Evolutionary conservation across 2,113 vertebrate species (phyloP).

Genomic region (Lasiurus borealis): DNA sequence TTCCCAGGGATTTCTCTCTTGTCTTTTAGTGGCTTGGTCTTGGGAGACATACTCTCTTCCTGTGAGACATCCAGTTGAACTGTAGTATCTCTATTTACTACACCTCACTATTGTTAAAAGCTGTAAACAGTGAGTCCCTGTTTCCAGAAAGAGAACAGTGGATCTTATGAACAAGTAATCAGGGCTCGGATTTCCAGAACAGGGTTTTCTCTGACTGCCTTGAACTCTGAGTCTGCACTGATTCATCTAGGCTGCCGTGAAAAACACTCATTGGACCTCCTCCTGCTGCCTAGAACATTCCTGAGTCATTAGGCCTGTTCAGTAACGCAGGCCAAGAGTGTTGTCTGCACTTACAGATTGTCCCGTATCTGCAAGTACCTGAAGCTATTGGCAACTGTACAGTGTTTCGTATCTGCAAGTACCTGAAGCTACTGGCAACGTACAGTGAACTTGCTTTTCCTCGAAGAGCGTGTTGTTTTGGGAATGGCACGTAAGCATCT

Average conservation of each 20-base stretch:
- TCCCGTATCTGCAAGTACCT: constrained; percentile 73
- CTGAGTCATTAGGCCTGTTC: constrained; percentile 76
- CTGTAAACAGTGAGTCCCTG: neutral
- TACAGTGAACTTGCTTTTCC: neutral
- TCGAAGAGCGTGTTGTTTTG: constrained; percentile 65
- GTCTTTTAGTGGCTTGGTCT: neutral
- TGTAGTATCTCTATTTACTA: neutral
- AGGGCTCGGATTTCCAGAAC: neutral
- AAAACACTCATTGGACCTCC: constrained; percentile 42
- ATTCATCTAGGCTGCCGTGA: constrained; percentile 45
- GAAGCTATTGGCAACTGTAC: constrained; percentile 60
- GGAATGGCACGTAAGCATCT: constrained; percentile 76
- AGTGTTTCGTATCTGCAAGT: constrained; percentile 73
- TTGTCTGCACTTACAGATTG: constrained; percentile 55
- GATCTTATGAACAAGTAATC: neutral
- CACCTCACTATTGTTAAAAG: neutral
- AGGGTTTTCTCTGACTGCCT: neutral
- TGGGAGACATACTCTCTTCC: neutral
- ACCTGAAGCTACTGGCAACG: constrained; percentile 66
- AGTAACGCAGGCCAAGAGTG: constrained; percentile 69
- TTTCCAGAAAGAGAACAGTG: constrained; percentile 15
- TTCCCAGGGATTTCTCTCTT: neutral
- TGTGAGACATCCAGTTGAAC: neutral
- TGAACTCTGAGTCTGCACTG: constrained; percentile 47
- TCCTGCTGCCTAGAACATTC: constrained; percentile 78